These are phyloP conservation scores for Garrulus glandarius DNA, from an alignment of 2,797 vertebrate genomes.

Conservation along the genomic window DNA sequence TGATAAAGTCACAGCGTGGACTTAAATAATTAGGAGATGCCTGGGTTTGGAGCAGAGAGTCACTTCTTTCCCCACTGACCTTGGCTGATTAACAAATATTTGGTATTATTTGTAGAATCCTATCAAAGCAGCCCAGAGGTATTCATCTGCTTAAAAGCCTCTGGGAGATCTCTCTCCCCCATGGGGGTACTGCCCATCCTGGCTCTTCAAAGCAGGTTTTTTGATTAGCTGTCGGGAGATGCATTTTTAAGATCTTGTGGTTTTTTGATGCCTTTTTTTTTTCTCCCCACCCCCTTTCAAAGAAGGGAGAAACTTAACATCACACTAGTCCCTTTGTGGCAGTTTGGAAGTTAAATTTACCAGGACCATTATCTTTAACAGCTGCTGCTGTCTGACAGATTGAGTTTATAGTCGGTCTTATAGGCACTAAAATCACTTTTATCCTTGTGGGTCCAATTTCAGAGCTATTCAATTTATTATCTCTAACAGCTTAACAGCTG, in stretches of 20 bases:
- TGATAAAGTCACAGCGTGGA: conserved; percentile 35
- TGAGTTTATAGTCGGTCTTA: conserved; percentile 69
- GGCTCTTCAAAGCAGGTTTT: conserved; percentile 53
- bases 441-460: conserved; percentile 73
- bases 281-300: background rate
- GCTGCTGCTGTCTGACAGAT: conserved; percentile 70
- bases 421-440: conserved; percentile 71
- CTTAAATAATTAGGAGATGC: conserved; percentile 53
- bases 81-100: conserved; percentile 58
- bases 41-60: background rate
- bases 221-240: conserved; percentile 40
- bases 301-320: conserved; percentile 47
- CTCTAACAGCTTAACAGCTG: conserved; percentile 64
- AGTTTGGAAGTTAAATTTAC: conserved; percentile 70
- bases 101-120: conserved; percentile 33
- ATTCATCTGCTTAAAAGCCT: conserved; percentile 30
- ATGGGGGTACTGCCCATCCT: background rate
- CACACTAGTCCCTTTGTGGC: conserved; percentile 56
- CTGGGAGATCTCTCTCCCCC: background rate
- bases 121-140: conserved; percentile 38
- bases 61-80: conserved; percentile 21
- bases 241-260: background rate
- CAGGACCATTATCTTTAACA: conserved; percentile 72
- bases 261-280: background rate
- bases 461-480: conserved; percentile 73